Conservation (phyloP, 2,888 invertebrate genomes). For the Macrosiphum euphorbiae region DNA sequence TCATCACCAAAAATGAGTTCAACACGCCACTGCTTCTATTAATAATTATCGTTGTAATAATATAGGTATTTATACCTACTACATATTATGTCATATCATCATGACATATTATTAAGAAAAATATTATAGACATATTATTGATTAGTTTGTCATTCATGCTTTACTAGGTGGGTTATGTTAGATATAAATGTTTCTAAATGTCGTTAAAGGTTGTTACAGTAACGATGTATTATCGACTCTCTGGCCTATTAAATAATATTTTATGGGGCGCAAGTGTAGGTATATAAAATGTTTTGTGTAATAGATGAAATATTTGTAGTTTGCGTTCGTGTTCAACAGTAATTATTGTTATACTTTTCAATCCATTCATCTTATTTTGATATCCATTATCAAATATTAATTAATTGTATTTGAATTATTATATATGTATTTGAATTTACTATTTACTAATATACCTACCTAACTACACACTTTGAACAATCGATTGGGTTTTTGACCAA, state of each 20-base stretch:
- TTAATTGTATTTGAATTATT: neutral
- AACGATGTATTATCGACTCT: constrained; percentile 48
- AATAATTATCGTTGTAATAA: neutral
- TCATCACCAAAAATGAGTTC: too few relatives aligned
- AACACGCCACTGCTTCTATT: too few relatives aligned
- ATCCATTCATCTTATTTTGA: neutral
- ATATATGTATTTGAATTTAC: neutral
- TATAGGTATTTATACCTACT: neutral
- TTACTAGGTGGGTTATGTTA: neutral
- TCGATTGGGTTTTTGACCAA: neutral
- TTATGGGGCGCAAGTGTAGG: neutral
- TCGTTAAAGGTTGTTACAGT: constrained; percentile 45
- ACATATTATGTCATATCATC: neutral
- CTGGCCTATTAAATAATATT: constrained; percentile 55
- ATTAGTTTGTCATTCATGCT: constrained; percentile 46
- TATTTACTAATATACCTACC: neutral
- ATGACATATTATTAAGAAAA: neutral
- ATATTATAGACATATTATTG: neutral
- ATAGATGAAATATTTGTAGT: neutral
- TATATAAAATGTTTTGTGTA: neutral
- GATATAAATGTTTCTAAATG: constrained; percentile 48
- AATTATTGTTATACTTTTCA: constrained; percentile 11
- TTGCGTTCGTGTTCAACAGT: neutral
- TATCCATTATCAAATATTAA: neutral
- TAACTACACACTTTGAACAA: neutral